These are phyloP conservation scores for Corydoras maculifer DNA, from an alignment of 2,113 vertebrate species.

Conservation along the genomic window DNA sequence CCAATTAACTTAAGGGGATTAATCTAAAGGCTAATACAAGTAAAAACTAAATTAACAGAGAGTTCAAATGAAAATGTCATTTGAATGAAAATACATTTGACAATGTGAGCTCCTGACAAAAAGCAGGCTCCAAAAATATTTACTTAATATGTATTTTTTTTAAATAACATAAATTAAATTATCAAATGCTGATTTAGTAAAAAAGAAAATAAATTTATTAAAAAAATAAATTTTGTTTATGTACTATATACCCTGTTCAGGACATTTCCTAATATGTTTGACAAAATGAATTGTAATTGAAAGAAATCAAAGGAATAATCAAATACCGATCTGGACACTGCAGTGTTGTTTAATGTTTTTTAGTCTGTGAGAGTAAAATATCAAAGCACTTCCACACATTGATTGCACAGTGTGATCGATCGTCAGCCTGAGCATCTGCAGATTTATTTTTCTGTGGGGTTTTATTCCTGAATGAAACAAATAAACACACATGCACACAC, in stretches of 20 bases:
- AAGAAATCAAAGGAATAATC: slow-evolving; percentile 17
- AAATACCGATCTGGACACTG: slow-evolving; percentile 44
- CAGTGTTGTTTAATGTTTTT: slow-evolving; percentile 42
- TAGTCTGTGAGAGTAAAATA: slow-evolving; percentile 56
- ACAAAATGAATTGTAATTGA: background rate
- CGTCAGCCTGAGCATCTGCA: slow-evolving; percentile 53
- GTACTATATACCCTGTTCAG: too few species aligned
- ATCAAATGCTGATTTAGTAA: background rate
- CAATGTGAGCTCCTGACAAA: too few species aligned
- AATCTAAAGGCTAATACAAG: too few species aligned
- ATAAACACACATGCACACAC: slow-evolving; percentile 22
- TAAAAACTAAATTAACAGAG: too few species aligned
- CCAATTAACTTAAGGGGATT: too few species aligned
- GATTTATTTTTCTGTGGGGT: slow-evolving; percentile 55
- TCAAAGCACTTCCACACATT: slow-evolving; percentile 59
- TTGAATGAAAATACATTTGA: too few species aligned
- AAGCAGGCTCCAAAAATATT: too few species aligned
- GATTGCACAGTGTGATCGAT: slow-evolving; percentile 56
- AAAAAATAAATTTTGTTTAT: background rate
- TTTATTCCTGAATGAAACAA: slow-evolving; percentile 49
- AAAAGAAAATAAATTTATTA: background rate
- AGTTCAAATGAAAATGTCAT: too few species aligned
- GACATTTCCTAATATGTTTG: background rate
- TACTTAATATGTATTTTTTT: too few species aligned
- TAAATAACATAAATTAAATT: background rate